Base-by-base conservation (phyloP, 2,888 invertebrate species). In the Polymixis flavicincta region DNA sequence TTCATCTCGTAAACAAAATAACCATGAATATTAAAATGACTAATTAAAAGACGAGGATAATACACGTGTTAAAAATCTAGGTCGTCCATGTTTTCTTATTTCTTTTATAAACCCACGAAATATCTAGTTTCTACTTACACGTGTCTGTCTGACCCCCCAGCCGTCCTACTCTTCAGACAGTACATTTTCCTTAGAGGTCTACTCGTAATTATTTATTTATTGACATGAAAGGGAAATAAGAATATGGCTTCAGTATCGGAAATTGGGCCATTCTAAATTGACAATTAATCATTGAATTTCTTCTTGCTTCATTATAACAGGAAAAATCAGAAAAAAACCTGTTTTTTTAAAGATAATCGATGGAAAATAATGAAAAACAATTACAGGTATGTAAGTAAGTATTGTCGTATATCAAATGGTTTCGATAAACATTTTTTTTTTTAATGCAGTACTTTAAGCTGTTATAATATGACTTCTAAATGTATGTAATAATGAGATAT, bases 61-160 rank as follows among this genome's bases (percentile, higher is more conserved):
- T 52, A 63, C 11, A 32, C 7, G 14, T 42, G 54, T 59, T 55
- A 14, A 59, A 67, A 78, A 63, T 74, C 45, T 55, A 63, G 61
- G 48, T 45, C 54, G 19, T 37, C 42, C 57, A 69, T 66, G 48
- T 69, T 78, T 78, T 78, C 32, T 37, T 57, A 60, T 59, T 69
- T 77, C 6, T 82, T 52, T 17, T 65, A 28, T 42, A 9, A 54
- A 50, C 57, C 73, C 25, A 66, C 73, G 73, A 50, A 42, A 42
- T n/a, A 48, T 28, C 74, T 54, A 65, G 50, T 57, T 74, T 48
- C n/a, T 55, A 14, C 60, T 65, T 83, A 83, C 79, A 75, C 79
- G 79, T 74, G 82, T 25, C 37, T 50, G 60, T 60, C 42, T 55
- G 9, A 14, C 64, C 32, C 50, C 5, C 14, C n/a, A 42, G 0